A percentile compares a stretch with the other conserved stretches of the same genome.
phyloP scores from a whole-genome alignment of 2,888 invertebrate genomes.

The Agrochola macilenta region DNA sequence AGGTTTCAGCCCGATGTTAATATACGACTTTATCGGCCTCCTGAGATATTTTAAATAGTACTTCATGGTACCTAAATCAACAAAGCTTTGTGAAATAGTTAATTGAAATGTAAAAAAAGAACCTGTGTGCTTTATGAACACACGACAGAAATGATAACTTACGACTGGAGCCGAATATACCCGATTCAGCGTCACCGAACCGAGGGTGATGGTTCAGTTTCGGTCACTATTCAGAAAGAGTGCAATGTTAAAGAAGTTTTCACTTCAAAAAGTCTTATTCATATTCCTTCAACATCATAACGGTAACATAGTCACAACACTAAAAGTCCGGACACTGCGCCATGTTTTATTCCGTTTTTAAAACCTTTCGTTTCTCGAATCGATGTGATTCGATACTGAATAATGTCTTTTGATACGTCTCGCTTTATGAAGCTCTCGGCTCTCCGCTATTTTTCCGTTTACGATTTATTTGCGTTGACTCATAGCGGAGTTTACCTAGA shows the following conservation, averaged over 20 bases:
- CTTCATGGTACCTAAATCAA: neutral
- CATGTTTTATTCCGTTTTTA: slow-evolving; percentile 73
- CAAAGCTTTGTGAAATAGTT: slow-evolving; percentile 13
- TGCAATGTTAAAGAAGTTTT: neutral
- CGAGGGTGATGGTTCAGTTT: neutral
- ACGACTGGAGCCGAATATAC: neutral
- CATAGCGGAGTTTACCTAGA: slow-evolving; percentile 66
- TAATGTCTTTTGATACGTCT: slow-evolving; percentile 79
- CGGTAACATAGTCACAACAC: slow-evolving; percentile 61
- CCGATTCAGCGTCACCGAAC: neutral
- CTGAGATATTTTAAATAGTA: slow-evolving; percentile 1
- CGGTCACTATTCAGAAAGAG: neutral
- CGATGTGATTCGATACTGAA: slow-evolving; percentile 75
- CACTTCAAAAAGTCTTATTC: neutral
- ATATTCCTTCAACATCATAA: slow-evolving; percentile 4
- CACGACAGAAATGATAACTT: neutral
- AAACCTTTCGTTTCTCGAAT: slow-evolving; percentile 66
- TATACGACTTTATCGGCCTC: slow-evolving; percentile 9
- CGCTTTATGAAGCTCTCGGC: slow-evolving; percentile 75
- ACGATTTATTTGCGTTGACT: slow-evolving; percentile 76
- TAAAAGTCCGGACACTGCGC: slow-evolving; percentile 45
- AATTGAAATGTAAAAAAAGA: slow-evolving; percentile 2
- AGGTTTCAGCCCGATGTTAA: neutral
- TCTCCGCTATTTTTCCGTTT: slow-evolving; percentile 73
- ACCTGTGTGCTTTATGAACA: neutral